Percentiles rank a stretch among this genome's conserved stretches.
Conservation (phyloP, 2,113 vertebrate species). For the Prolemur simus region DNA sequence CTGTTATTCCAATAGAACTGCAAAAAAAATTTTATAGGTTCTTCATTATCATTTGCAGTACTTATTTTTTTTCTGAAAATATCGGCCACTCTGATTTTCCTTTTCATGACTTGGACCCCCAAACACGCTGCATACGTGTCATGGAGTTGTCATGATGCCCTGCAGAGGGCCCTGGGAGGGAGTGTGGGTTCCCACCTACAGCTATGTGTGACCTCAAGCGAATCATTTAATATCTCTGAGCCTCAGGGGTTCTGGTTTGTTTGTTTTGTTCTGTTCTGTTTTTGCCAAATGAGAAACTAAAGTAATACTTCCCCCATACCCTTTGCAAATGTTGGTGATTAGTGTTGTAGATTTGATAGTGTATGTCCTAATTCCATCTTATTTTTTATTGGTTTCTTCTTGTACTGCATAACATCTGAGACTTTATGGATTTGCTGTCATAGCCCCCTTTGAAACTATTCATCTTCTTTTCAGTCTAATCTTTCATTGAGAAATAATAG, state of each 20-base stretch:
- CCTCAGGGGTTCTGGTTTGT: neutral
- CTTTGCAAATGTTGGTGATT: neutral
- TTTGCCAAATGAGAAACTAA: slow-evolving; percentile 52
- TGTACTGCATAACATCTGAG: neutral
- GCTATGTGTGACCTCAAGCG: slow-evolving; percentile 5
- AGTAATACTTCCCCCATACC: neutral
- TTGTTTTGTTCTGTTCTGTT: slow-evolving; percentile 21
- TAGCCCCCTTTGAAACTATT: neutral
- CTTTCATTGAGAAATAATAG: neutral
- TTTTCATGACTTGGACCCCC: neutral
- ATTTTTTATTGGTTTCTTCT: slow-evolving; percentile 26
- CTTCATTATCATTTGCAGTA: neutral
- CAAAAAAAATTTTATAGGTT: neutral
- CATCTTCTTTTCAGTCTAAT: slow-evolving; percentile 8
- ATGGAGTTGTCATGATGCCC: neutral
- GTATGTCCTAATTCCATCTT: neutral
- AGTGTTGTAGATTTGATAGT: neutral
- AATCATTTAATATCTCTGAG: slow-evolving; percentile 2
- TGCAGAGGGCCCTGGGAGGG: neutral
- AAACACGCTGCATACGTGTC: neutral
- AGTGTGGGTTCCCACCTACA: neutral
- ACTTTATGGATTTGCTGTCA: neutral
- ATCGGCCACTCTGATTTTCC: neutral
- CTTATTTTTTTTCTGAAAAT: neutral
- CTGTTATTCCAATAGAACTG: neutral